phyloP scores from a whole-genome alignment of 2,797 vertebrate genomes.

The Halcyon chelicuti region DNA sequence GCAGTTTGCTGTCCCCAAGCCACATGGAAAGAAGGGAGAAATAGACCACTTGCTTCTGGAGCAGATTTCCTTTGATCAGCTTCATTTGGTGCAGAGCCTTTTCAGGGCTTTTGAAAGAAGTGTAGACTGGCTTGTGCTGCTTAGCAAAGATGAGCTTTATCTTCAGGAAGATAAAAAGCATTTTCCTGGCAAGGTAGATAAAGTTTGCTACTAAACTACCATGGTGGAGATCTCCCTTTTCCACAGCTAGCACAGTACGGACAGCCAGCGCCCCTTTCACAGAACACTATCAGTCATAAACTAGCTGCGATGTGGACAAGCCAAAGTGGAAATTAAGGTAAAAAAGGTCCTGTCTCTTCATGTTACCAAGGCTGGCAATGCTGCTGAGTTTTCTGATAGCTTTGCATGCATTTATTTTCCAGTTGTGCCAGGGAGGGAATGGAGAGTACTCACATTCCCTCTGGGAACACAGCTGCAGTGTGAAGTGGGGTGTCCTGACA shows the following conservation, averaged over 20 bases:
- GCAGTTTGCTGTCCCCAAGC: slow-evolving; percentile 5
- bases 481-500: not conserved
- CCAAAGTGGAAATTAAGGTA: not conserved
- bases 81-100: not conserved
- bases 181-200: not conserved
- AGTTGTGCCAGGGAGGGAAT: not conserved
- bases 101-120: slow-evolving; percentile 33
- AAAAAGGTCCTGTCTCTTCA: not conserved
- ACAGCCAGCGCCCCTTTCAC: not conserved
- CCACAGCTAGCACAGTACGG: not conserved
- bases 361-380: not conserved
- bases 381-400: not conserved
- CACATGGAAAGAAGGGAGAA: not conserved
- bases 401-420: not conserved
- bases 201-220: not conserved
- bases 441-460: not conserved
- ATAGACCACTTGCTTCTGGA: slow-evolving; percentile 13
- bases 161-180: not conserved
- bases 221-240: not conserved
- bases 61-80: not conserved
- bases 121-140: not conserved
- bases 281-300: not conserved
- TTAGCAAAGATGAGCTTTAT: not conserved
- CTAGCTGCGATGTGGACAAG: not conserved
- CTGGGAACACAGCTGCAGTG: not conserved